These are phyloP conservation scores for Penaeus chinensis DNA, from an alignment of 1,140 invertebrate genomes.

Conservation along the genomic window DNA sequence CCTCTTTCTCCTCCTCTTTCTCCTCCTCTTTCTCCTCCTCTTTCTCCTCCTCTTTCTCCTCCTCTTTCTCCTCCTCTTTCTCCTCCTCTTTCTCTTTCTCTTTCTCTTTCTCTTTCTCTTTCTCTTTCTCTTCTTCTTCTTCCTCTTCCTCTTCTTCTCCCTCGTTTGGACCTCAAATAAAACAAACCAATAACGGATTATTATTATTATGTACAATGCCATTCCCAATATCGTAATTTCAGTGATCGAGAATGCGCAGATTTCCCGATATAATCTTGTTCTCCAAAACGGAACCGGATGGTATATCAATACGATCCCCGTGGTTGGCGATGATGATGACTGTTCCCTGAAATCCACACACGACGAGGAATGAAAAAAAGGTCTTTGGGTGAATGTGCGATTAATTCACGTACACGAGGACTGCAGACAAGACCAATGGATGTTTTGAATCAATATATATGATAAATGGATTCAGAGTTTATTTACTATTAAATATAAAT, in stretches of 20 bases:
- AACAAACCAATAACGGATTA: background rate
- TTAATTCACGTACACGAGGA: too few species aligned
- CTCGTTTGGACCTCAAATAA: background rate
- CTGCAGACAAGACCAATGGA: too few species aligned
- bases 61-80: background rate
- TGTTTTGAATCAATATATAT: too few species aligned
- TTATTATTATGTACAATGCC: background rate
- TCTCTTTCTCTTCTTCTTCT: background rate
- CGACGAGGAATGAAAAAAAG: background rate
- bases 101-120: background rate
- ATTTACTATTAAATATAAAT: too few species aligned
- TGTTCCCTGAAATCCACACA: conserved; percentile 81
- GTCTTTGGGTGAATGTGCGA: too few species aligned
- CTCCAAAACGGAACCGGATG: conserved; percentile 94
- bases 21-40: background rate
- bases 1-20: background rate
- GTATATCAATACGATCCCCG: conserved; percentile 98
- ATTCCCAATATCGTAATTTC: conserved; percentile 63
- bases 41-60: too few species aligned
- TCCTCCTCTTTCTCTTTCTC: background rate
- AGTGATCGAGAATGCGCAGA: conserved; percentile 97
- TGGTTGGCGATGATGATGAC: conserved; percentile 99
- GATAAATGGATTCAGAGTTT: too few species aligned
- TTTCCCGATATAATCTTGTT: conserved; percentile 99
- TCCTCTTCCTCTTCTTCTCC: background rate